Base-by-base conservation (phyloP, 2,113 vertebrate species). In the Brevimyrus niger region DNA sequence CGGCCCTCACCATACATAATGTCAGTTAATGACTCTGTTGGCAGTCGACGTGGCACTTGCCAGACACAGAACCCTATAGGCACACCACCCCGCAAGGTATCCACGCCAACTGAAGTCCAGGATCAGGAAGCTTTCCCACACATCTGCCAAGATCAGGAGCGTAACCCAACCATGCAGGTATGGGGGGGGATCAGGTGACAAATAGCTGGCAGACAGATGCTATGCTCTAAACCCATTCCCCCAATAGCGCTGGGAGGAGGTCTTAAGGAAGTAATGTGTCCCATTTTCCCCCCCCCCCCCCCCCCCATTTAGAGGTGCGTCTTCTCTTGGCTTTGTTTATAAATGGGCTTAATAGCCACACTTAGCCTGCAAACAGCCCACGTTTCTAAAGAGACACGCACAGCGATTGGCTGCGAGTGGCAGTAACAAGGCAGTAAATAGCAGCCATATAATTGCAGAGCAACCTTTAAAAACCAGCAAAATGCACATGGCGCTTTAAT, bases 271-370 rank as follows among this genome's bases (percentile, higher is more conserved):
- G 80, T 61, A 83, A 89, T 53, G 73, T 42, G 35, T 61, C 51
- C 89, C 47, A 88, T 89, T 90, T 89, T 55, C 42, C 42, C 42
- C 44, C 44, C 46, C 47, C 91, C 35, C 38, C 65, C 83, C 50
- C 76, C 84, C 89, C 90, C 87, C 91, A 93, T 93, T 90, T 92
- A 90, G 91, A 86, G 88, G 90, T 69, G 87, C 84, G 55, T 88
- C 50, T 84, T 92, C 89, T 65, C 50, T 88, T 91, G 91, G 86
- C 90, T 86, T 90, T 92, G 93, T 94, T 94, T 90, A 93, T 93
- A 93, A 93, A 94, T 94, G 91, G 91, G 91, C 90, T 91, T 93
- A 94, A 95, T 93, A 94, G 91, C 92, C 91, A 94, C 93, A 94
- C 93, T 95, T 93, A 94, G 89, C 92, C 93, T 91, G 92, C 89